These are phyloP conservation scores for Istiophorus platypterus DNA, from an alignment of 2,113 vertebrate species.

Conservation along the genomic window DNA sequence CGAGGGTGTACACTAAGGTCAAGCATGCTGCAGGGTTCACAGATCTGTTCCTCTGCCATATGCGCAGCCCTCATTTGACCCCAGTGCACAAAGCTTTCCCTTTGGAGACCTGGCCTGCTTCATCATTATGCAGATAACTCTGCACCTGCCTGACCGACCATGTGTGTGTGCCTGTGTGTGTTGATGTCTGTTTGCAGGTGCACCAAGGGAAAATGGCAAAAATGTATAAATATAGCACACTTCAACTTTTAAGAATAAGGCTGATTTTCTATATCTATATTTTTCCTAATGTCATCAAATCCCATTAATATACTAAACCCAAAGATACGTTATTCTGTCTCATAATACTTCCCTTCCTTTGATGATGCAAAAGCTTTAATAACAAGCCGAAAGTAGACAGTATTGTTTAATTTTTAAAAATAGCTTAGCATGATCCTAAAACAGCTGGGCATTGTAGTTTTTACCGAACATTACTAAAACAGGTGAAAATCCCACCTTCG, in stretches of 20 bases:
- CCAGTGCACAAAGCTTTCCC: constrained; percentile 69
- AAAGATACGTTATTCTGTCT: not conserved
- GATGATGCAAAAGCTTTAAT: not conserved
- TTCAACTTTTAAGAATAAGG: constrained; percentile 29
- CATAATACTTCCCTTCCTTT: too few relatives aligned
- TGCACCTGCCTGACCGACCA: constrained; percentile 82
- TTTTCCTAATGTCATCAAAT: constrained; percentile 8
- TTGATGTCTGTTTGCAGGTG: constrained; percentile 72
- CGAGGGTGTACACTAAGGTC: constrained; percentile 67
- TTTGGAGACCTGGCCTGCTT: constrained; percentile 75
- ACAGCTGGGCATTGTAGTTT: not conserved
- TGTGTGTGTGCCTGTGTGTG: constrained; percentile 61
- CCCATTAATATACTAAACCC: not conserved
- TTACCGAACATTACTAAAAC: not conserved
- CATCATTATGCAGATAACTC: constrained; percentile 80
- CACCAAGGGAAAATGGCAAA: constrained; percentile 41
- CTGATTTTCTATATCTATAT: not conserved
- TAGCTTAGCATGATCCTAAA: not conserved
- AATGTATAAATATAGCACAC: constrained; percentile 27
- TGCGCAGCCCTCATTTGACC: constrained; percentile 78
- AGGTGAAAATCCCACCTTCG: not conserved
- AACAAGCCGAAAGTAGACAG: not conserved
- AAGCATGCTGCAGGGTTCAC: constrained; percentile 64
- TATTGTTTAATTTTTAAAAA: not conserved
- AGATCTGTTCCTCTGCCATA: constrained; percentile 73